Percentiles rank a stretch among this genome's conserved stretches.
Conservation (phyloP, 2,888 invertebrate species). For the Anarsia innoxiella region DNA sequence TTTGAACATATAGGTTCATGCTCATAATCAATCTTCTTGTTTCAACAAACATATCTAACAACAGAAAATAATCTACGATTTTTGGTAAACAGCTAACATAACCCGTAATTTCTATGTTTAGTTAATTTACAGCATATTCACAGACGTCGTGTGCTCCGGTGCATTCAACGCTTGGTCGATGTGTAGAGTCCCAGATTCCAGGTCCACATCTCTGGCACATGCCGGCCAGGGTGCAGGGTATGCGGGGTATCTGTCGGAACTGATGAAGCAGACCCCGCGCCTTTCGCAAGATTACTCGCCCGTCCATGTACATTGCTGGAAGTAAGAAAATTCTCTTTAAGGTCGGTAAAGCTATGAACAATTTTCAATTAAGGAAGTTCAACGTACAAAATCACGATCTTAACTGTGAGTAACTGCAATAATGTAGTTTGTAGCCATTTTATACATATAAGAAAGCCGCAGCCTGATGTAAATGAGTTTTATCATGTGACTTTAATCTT, state of each 20-base stretch:
- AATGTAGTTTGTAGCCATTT: no score
- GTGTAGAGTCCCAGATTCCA: conserved; percentile 96
- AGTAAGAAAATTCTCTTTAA: conserved; percentile 10
- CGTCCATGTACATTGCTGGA: conserved; percentile 97
- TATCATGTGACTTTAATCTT: no score
- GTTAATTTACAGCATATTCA: conserved; percentile 51
- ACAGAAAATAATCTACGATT: no score
- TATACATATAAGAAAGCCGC: no score
- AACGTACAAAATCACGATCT: no score
- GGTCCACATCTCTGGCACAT: conserved; percentile 92
- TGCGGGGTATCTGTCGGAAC: conserved; percentile 88
- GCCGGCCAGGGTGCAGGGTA: conserved; percentile 92
- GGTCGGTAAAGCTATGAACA: not conserved
- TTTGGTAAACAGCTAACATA: no score
- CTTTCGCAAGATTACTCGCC: conserved; percentile 90
- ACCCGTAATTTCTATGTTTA: no score
- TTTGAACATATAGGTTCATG: no score
- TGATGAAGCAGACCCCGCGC: conserved; percentile 93
- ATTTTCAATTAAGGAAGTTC: not conserved
- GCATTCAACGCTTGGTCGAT: conserved; percentile 91
- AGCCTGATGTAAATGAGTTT: no score
- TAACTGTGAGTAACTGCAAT: no score
- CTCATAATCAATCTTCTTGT: no score
- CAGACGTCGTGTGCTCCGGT: conserved; percentile 81
- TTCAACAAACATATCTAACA: no score